Evolutionary conservation across 1,140 invertebrate species (phyloP), one percentile per base, ranked within the genome.

Genomic region (Drosophila hydei): DNA sequence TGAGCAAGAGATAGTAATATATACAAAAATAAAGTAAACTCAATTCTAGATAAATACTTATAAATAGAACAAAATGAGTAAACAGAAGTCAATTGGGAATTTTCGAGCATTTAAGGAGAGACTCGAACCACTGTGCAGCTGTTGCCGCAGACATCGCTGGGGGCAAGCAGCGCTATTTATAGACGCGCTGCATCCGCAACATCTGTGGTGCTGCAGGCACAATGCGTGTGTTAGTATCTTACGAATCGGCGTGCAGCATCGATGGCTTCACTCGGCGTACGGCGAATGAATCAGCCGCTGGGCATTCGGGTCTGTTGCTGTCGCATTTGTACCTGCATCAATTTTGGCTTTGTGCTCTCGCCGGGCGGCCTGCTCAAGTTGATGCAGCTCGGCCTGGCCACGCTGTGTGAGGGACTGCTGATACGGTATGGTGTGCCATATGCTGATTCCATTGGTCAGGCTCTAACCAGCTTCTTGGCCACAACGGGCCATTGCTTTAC

Each of bases 381-480:
- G 1, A 92, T 93, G 43, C 95, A 97, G 93, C 93, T 95, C 73
- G 96, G 96, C 42, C 91, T 96, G 70, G 95, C 95, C 38, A 94
- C 94, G 12, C 91, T 96, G 11, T 96, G 96, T 79, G 95, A 97
- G 88, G 95, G 94, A 47, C 89, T 97, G 40, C 92, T 96, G 3
- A 93, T 97, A 19, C 94, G 95, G 70, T 97, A 95, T 79, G 96
- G 96, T 0, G 84, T 95, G 1, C 92, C 93, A 3, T 94, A 95
- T 73, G 94, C 95, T 0, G 92, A 93, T 27, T 93, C 92, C 0
- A 94, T 92, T 96, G 83, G 96, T 94, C 61, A 93, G 1, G 94
- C 96, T 19, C 95, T 96, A 83, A 95, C 96, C 62, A 94, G 95
- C 11, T 95, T 96, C 77, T 90, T 97, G 47, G 95, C 96, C 23